Base-by-base conservation (phyloP, 2,113 vertebrate species). In the Dromiciops gliroides region DNA sequence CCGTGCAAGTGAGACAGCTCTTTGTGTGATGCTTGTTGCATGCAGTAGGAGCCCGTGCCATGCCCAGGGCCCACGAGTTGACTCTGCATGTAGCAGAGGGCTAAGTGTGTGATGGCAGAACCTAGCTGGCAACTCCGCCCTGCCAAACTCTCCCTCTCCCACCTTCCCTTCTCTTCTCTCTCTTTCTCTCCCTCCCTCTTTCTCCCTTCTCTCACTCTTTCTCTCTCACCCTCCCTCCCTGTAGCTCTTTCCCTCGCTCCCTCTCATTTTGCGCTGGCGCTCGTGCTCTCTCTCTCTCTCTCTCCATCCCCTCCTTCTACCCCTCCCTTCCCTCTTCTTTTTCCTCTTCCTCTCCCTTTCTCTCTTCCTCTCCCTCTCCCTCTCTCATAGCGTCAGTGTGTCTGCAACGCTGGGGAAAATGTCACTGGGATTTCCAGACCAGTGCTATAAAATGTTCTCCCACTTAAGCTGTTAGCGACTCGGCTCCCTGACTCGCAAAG, bases 401-500 rank as follows among this genome's bases (percentile, higher is more conserved):
- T 50, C 47, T 0, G 47, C 93, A n/a, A n/a, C 26, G 26, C 10
- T 0, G 88, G 92, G 50, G 56, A 91, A 48, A 95, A 56, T 60
- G 89, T 89, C 93, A 51, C 94, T 31, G 44, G 75, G 91, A n/a
- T 90, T 93, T 93, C 94, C 91, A 96, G 93, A 94, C 44, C 9
- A 0, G 9, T 14, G 52, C 92, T 90, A 48, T 91, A 90, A 96
- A 97, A 93, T n/a, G 16, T 96, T 96, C 90, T 95, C 96, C 67
- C 75, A 50, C 96, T 92, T 92, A 75, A 91, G 96, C 2, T 49
- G 53, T 95, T 94, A 49, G 94, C 37, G 11, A 89, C 92, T 67
- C 51, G 50, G 95, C 53, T 96, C 96, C 92, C 95, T 50, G 25
- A 90, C 91, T 49, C 97, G 97, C 96, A 89, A 48, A 96, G 93